Evolutionary conservation across 2,888 invertebrate species (phyloP), one percentile per base, ranked within the genome.

Genomic region (Acrocyrtus sp.): DNA sequence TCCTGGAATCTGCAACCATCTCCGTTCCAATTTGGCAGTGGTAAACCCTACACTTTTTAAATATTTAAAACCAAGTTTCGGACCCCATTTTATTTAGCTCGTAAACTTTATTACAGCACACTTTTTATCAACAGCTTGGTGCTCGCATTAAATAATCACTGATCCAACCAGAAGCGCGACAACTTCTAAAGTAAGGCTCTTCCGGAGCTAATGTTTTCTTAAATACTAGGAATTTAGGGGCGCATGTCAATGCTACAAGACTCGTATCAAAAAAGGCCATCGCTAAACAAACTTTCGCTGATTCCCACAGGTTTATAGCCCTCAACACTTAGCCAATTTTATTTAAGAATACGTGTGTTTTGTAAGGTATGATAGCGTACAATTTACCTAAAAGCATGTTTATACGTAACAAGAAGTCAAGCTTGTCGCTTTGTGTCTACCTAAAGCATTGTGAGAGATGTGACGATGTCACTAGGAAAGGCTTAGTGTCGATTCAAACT

Each of bases 191-290:
- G 12, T 69, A 56, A 29, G 34, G 41, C 22, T 61, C 50, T 69
- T 69, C 69, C 69, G 69, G 62, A 56, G 56, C 48, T 69, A 27
- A 45, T 50, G 50, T 24, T 62, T 61, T 62, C 69, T 69, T 69
- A 69, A 69, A 69, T 69, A 69, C n/a, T n/a, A n/a, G 56, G 54
- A 41, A 62, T 54, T 60, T 51, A 39, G 21, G 4, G 8, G 26
- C 57, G 56, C 47, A 48, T 43, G 57, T 51, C 39, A 53, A 60
- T 51, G 57, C 56, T 56, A n/a, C n/a, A 58, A 58, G 29, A 27
- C 10, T 17, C 39, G 29, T 54, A 69, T 69, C 69, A 62, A 69
- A 62, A 56, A 69, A 62, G 69, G 62, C 62, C 69, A 69, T 62
- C 62, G 29, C 17, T 34, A 62, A 61, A 45, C 39, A 54, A 58